Percentiles rank a stretch among this genome's conserved stretches.
These are phyloP conservation scores for Doryteuthis pealeii DNA, from an alignment of 1,140 invertebrate species.

Conservation along the genomic window DNA sequence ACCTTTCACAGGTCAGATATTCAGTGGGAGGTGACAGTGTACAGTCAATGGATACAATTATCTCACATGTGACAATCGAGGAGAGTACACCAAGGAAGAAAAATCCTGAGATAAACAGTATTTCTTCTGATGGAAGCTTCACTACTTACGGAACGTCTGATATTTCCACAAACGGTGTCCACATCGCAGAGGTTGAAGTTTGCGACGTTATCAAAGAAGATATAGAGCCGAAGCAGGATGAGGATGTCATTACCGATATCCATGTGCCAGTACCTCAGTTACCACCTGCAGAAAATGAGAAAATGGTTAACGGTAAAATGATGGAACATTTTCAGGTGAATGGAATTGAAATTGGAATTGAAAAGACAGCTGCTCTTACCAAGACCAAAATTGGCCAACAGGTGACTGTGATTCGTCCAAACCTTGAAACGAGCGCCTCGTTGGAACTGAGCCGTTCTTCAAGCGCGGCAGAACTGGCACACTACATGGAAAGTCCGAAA, in stretches of 20 bases:
- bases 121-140: not conserved
- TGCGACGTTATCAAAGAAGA: no score
- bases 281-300: no score
- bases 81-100: not conserved
- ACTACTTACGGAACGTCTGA: not conserved
- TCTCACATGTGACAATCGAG: not conserved
- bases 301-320: no score
- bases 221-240: no score
- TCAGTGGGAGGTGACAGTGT: no score
- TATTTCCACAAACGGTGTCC: not conserved
- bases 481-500: not conserved
- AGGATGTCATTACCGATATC: no score
- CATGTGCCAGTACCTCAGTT: no score
- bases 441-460: not conserved
- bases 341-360: not conserved
- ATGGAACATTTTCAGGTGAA: not conserved
- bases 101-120: not conserved
- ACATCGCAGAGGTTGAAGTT: not conserved
- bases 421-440: not conserved
- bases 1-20: no score
- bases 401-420: not conserved
- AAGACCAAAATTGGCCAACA: not conserved
- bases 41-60: not conserved
- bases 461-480: not conserved
- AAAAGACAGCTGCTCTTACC: not conserved